Conservation (phyloP, 1,140 invertebrate species). For the Coelopa frigida region DNA sequence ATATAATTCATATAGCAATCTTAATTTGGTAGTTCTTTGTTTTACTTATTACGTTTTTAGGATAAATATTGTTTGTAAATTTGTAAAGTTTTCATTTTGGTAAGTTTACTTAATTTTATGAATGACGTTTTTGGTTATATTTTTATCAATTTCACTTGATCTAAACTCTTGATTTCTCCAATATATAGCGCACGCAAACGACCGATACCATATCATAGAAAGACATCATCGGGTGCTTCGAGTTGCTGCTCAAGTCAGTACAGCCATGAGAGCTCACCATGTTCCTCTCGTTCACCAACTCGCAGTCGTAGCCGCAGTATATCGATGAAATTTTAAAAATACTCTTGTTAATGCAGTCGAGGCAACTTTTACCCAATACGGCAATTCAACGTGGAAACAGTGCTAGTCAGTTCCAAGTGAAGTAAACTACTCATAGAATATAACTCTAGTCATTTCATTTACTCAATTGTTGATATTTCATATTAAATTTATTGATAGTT, state of each 20-base stretch:
- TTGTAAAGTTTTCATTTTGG: slow-evolving; percentile 17
- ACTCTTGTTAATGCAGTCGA: too few species aligned
- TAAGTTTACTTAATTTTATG: slow-evolving; percentile 16
- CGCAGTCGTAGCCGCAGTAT: slow-evolving; percentile 36
- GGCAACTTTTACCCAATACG: too few species aligned
- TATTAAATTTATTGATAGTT: too few species aligned
- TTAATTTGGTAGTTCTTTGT: slow-evolving; percentile 1
- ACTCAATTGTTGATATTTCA: too few species aligned
- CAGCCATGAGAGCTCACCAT: slow-evolving; percentile 35
- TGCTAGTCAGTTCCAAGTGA: too few species aligned
- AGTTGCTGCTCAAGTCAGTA: slow-evolving; percentile 60
- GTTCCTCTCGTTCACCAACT: slow-evolving; percentile 21
- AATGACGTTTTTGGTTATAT: slow-evolving; percentile 3
- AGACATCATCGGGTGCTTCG: slow-evolving; percentile 65
- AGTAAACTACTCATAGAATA: too few species aligned
- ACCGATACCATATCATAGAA: slow-evolving; percentile 81
- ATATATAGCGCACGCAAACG: slow-evolving; percentile 76
- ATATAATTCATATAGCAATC: slow-evolving; percentile 5
- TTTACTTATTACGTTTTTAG: neutral
- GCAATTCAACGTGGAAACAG: too few species aligned
- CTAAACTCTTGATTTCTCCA: slow-evolving; percentile 1
- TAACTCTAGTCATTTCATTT: too few species aligned
- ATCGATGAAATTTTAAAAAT: slow-evolving; percentile 19
- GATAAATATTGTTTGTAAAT: slow-evolving; percentile 1
- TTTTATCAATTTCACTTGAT: slow-evolving; percentile 3